phyloP scores from a whole-genome alignment of 2,888 invertebrate genomes.

The Pristionchus entomophagus region DNA sequence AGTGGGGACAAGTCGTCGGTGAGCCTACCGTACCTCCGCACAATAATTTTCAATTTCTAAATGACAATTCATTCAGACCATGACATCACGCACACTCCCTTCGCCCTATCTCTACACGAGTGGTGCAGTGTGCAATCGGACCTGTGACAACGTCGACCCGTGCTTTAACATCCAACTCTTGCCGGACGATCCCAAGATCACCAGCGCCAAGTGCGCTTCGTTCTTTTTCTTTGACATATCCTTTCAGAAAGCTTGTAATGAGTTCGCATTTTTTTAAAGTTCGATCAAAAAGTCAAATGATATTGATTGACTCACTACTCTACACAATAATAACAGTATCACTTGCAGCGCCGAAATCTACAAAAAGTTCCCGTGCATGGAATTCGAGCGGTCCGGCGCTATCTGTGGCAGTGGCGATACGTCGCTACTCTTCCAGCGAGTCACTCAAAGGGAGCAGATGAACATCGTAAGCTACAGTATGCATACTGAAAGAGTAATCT shows the following conservation, averaged over 20 bases:
- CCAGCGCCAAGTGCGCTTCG: slow-evolving; percentile 59
- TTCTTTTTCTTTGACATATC: too few species aligned
- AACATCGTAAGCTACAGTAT: slow-evolving; percentile 77
- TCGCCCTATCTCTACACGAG: slow-evolving; percentile 82
- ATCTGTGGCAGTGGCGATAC: slow-evolving; percentile 97
- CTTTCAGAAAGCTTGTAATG: too few species aligned
- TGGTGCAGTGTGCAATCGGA: slow-evolving; percentile 77
- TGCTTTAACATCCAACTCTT: slow-evolving; percentile 98
- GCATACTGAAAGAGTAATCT: too few species aligned
- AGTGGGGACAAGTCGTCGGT: slow-evolving; percentile 96
- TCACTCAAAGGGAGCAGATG: slow-evolving; percentile 91
- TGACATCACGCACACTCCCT: slow-evolving; percentile 93
- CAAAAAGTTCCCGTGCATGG: slow-evolving; percentile 87
- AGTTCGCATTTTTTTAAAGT: too few species aligned
- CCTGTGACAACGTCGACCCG: slow-evolving; percentile 93
- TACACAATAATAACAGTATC: too few species aligned
- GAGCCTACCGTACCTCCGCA: background rate
- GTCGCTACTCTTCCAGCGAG: slow-evolving; percentile 87
- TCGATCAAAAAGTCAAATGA: too few species aligned
- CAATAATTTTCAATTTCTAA: too few species aligned
- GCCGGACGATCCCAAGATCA: slow-evolving; percentile 87
- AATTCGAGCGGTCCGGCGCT: slow-evolving; percentile 92
- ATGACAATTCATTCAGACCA: slow-evolving; percentile 83
- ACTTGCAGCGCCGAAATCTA: background rate
- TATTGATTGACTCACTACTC: too few species aligned